Percentiles rank a stretch among this genome's conserved stretches.
Conservation (phyloP, 1,140 invertebrate genomes). For the Theocolax elegans region DNA sequence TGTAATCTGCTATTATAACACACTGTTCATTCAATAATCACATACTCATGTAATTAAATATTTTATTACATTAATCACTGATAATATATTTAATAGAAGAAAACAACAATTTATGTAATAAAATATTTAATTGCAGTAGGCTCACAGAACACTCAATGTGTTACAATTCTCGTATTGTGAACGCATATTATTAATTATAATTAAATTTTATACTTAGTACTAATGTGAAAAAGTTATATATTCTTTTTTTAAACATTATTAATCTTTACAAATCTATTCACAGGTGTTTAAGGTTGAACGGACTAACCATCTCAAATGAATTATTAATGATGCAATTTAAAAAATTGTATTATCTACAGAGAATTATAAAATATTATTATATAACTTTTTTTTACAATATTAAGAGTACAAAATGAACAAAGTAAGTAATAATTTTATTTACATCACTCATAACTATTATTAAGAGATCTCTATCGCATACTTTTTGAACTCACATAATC, state of each 20-base stretch:
- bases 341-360: conserved; percentile 19
- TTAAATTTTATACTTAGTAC: too few species aligned
- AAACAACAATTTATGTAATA: neutral
- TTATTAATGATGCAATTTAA: neutral
- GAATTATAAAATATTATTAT: neutral
- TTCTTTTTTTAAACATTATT: too few species aligned
- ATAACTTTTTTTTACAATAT: too few species aligned
- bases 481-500: too few species aligned
- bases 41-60: too few species aligned
- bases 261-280: conserved; percentile 10
- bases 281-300: neutral
- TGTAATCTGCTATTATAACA: neutral
- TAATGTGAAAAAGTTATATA: too few species aligned
- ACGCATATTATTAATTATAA: too few species aligned
- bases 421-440: neutral
- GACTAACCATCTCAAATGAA: too few species aligned
- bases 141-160: too few species aligned
- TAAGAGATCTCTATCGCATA: too few species aligned
- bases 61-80: neutral
- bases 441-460: too few species aligned
- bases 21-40: neutral
- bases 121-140: neutral
- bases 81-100: neutral
- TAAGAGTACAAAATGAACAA: neutral
- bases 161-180: too few species aligned